Base-by-base conservation (phyloP, 2,113 vertebrate genomes). In the Ginglymostoma cirratum region DNA sequence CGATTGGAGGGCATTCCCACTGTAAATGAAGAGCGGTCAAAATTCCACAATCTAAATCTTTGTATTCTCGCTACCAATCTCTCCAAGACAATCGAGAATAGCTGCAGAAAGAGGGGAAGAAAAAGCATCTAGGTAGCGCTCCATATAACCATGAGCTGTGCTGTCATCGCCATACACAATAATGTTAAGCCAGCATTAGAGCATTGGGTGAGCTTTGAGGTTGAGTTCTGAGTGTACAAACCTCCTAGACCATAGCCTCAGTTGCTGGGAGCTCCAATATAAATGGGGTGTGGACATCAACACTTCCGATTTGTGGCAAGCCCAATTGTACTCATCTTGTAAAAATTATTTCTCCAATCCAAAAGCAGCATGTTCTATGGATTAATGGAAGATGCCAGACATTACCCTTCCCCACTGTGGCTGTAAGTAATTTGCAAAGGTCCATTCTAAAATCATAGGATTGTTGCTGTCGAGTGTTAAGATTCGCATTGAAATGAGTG, bases 381-480 rank as follows among this genome's bases (percentile, higher is more conserved):
- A n/a, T 17, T 17, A 66, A 38, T 15, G 21, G 27, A 34, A 92
- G 6, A 66, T 38, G 55, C 30, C 89, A 66, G 89, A 21, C 55
- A 38, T 61, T 66, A 55, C 34, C 52, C n/a, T 42, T 42, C 34
- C 55, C 14, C 27, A 0, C 17, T 38, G 27, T 34, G 14, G 87
- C 14, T 19, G 27, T 61, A 55, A 15, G 87, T 21, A 38, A 52
- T 61, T 89, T 89, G 52, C 48, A 48, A 92, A n/a, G 34, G 34
- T 66, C 89, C 65, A 34, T 92, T 12, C 55, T 61, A 61, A 12
- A 61, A 61, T 61, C 55, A 61, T 61, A 12, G 7, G 12, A 61
- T 61, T 92, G 55, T n/a, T 92, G 48, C 52, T 89, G 86, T 34
- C n/a, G 89, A 92, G 89, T 92, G 89, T 65, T 92, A 65, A 92